Evolutionary conservation across 2,797 vertebrate species (phyloP).

Genomic region (Cryptoprocta ferox): DNA sequence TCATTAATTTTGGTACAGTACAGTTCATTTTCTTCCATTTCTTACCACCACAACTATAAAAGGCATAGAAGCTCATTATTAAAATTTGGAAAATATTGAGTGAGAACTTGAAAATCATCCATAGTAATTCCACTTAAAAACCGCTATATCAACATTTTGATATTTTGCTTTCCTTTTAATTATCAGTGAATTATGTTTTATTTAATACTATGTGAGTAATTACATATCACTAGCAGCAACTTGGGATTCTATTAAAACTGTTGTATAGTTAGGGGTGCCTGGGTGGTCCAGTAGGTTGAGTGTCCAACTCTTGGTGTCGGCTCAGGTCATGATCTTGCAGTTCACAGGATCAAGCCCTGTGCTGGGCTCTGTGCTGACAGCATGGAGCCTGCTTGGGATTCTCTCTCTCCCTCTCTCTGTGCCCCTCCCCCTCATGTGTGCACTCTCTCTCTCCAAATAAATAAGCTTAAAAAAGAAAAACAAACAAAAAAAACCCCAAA

Average conservation of each 20-base stretch:
- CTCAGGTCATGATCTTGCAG: too few relatives aligned
- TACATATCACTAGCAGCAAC: neutral
- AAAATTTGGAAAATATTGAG: constrained; percentile 15
- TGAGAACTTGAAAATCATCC: constrained; percentile 29
- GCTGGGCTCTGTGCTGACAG: too few relatives aligned
- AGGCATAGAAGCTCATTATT: constrained; percentile 2
- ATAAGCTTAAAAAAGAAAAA: too few relatives aligned
- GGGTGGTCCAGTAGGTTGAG: too few relatives aligned
- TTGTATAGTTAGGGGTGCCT: neutral
- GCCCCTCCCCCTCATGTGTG: too few relatives aligned
- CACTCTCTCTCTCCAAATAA: too few relatives aligned
- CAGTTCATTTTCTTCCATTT: neutral
- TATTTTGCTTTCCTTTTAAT: constrained; percentile 35
- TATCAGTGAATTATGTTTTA: neutral
- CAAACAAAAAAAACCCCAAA: neutral
- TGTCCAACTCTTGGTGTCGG: too few relatives aligned
- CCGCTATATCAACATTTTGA: neutral
- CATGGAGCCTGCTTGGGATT: too few relatives aligned
- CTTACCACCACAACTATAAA: neutral
- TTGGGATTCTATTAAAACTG: constrained; percentile 33
- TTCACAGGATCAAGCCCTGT: too few relatives aligned
- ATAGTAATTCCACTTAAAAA: constrained; percentile 14
- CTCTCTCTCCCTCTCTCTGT: too few relatives aligned
- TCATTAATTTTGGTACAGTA: constrained; percentile 13
- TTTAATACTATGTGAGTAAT: constrained; percentile 7